Evolutionary conservation across 2,888 invertebrate genomes (phyloP).

Genomic region (Xylocampa areola): DNA sequence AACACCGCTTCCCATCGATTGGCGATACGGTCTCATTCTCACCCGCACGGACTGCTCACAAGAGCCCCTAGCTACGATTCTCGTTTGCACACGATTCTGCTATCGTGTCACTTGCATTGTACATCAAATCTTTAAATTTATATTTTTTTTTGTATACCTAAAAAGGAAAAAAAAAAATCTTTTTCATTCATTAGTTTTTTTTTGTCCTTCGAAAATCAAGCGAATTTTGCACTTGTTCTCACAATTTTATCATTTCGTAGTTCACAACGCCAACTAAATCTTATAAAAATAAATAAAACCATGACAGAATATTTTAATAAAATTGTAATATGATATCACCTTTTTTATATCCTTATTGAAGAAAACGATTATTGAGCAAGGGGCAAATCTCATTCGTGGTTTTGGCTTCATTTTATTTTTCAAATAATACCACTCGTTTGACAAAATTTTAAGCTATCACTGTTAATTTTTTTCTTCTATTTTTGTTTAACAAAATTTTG

Average conservation of each 20-base stretch:
- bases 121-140: too few species aligned
- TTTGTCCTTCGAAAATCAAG: background rate
- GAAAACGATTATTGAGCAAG: constrained; percentile 68
- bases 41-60: constrained; percentile 68
- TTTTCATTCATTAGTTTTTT: constrained; percentile 10
- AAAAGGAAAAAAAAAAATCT: too few species aligned
- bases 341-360: background rate
- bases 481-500: constrained; percentile 85
- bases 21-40: constrained; percentile 78
- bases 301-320: too few species aligned
- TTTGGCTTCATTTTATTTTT: constrained; percentile 86
- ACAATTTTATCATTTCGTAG: constrained; percentile 10
- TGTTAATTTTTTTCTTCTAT: constrained; percentile 83
- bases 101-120: constrained; percentile 20
- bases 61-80: constrained; percentile 56
- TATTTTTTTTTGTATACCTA: too few species aligned
- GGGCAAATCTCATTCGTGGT: constrained; percentile 85
- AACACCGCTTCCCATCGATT: constrained; percentile 86
- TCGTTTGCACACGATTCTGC: constrained; percentile 47
- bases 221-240: constrained; percentile 17
- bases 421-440: constrained; percentile 87
- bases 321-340: too few species aligned
- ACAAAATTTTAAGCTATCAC: constrained; percentile 86
- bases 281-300: too few species aligned
- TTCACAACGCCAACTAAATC: constrained; percentile 4